Conservation (phyloP, 2,797 vertebrate species). For the Alectoris magna region DNA sequence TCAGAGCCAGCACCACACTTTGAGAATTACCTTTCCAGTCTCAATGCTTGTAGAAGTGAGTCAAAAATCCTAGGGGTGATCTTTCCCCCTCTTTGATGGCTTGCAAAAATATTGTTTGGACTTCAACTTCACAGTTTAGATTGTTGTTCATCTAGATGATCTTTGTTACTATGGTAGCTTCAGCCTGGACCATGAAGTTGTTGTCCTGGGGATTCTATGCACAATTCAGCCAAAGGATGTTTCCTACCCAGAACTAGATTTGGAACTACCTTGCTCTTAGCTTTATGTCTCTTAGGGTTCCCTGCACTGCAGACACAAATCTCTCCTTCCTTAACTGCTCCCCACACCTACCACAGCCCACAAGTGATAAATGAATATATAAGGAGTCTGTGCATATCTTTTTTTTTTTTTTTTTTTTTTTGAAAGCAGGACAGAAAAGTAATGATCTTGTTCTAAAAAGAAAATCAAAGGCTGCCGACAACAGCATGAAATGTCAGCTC, state of each 20-base stretch:
- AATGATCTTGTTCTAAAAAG: conserved; percentile 79
- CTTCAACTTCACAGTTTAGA: neutral
- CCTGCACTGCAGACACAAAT: neutral
- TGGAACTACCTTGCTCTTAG: neutral
- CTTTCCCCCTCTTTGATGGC: neutral
- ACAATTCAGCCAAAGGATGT: neutral
- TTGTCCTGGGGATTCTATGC: neutral
- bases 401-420: conserved; percentile 14
- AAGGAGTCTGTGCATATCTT: conserved; percentile 48
- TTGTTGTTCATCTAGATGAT: neutral
- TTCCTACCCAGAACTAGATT: neutral
- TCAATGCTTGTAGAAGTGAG: neutral
- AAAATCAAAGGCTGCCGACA: conserved; percentile 79
- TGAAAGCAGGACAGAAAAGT: conserved; percentile 58
- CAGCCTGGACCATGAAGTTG: neutral
- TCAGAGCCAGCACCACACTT: neutral
- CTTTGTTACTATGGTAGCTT: neutral
- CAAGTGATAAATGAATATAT: conserved; percentile 46
- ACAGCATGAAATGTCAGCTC: conserved; percentile 76
- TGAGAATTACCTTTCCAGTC: neutral
- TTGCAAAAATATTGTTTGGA: neutral
- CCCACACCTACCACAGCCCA: conserved; percentile 11
- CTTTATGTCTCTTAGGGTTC: neutral
- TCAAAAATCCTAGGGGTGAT: neutral
- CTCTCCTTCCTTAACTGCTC: neutral